A percentile compares a stretch with the other conserved stretches of the same genome.
Conservation (phyloP, 2,888 invertebrate species). For the Cryptus viduatorius region DNA sequence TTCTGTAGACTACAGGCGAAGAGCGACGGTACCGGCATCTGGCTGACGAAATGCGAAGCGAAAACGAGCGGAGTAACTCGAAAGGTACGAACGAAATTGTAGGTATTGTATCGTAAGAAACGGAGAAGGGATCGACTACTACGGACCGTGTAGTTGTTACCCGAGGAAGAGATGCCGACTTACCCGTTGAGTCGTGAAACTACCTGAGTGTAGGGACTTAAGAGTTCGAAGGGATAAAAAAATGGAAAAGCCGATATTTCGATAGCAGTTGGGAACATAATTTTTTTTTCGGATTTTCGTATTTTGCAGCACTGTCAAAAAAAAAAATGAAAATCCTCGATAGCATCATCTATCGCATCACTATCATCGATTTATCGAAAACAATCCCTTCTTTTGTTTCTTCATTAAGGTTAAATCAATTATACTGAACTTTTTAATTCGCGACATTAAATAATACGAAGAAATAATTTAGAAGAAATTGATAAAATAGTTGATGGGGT, state of each 20-base stretch:
- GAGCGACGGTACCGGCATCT: not conserved
- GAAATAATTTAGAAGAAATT: slow-evolving; percentile 1
- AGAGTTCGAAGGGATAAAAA: too few species aligned
- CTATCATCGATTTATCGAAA: slow-evolving; percentile 23
- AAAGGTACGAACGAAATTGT: too few species aligned
- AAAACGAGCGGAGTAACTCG: not conserved
- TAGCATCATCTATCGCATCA: not conserved
- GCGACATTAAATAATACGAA: not conserved
- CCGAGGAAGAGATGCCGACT: too few species aligned
- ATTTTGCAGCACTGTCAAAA: too few species aligned
- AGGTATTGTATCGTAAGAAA: too few species aligned
- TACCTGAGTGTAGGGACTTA: too few species aligned
- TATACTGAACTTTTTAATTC: not conserved
- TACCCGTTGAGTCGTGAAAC: too few species aligned
- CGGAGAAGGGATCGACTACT: too few species aligned
- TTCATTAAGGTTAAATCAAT: not conserved
- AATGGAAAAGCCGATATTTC: too few species aligned
- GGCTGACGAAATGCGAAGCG: not conserved
- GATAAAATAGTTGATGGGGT: slow-evolving; percentile 52
- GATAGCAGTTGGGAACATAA: too few species aligned
- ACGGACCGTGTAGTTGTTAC: too few species aligned
- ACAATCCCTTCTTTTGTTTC: not conserved
- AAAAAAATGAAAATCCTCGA: not conserved
- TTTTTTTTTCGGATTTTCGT: too few species aligned
- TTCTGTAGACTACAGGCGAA: not conserved